Evolutionary conservation across 2,888 invertebrate species (phyloP).

Genomic region (Cyclophora albipunctata): DNA sequence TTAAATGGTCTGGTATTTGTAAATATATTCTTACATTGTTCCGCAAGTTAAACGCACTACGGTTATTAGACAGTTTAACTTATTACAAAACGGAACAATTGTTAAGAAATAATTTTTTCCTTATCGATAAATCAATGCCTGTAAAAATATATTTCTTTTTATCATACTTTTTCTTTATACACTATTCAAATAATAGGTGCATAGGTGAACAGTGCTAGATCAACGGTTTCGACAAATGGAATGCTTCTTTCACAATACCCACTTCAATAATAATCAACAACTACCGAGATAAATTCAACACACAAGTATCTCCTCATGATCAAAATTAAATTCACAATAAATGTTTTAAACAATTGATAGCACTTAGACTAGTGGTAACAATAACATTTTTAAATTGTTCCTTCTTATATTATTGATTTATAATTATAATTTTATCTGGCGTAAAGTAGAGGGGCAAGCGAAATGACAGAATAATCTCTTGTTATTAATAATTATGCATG

Average conservation of each 20-base stretch:
- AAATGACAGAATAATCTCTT: background rate
- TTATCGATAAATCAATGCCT: slow-evolving; percentile 43
- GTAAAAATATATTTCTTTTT: slow-evolving; percentile 54
- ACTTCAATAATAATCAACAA: slow-evolving; percentile 53
- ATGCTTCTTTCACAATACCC: slow-evolving; percentile 68
- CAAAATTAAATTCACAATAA: slow-evolving; percentile 41
- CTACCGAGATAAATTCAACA: slow-evolving; percentile 43
- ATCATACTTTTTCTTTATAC: slow-evolving; percentile 28
- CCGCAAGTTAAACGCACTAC: slow-evolving; percentile 5
- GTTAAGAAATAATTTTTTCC: slow-evolving; percentile 30
- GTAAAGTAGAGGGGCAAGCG: slow-evolving; percentile 8
- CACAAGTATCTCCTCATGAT: slow-evolving; percentile 41
- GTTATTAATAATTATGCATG: no score
- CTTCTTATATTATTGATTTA: slow-evolving; percentile 37
- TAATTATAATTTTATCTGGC: slow-evolving; percentile 15
- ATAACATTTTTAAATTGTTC: slow-evolving; percentile 56
- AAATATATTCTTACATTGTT: slow-evolving; percentile 30
- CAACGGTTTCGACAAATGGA: slow-evolving; percentile 63
- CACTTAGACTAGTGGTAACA: slow-evolving; percentile 73
- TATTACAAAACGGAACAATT: slow-evolving; percentile 24
- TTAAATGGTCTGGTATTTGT: slow-evolving; percentile 49
- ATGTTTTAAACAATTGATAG: slow-evolving; percentile 59
- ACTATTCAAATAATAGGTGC: slow-evolving; percentile 56
- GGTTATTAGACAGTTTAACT: slow-evolving; percentile 1
- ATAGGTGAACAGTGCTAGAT: slow-evolving; percentile 63